A percentile compares a stretch with the other conserved stretches of the same genome.
Conservation (phyloP, 2,797 vertebrate genomes). For the Okamejei kenojei region DNA sequence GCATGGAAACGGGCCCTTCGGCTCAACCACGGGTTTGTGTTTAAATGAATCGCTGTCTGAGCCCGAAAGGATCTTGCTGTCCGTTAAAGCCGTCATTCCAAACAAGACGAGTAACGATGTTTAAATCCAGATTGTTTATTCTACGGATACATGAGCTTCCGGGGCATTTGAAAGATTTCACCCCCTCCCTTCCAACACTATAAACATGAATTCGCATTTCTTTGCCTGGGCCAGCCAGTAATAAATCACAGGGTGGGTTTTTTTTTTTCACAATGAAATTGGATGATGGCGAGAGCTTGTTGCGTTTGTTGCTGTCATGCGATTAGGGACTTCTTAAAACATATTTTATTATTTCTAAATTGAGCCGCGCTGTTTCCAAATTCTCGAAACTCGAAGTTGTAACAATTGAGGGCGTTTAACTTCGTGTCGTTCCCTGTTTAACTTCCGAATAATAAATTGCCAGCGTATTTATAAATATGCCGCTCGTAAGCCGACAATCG, state of each 20-base stretch:
- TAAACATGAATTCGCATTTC: not conserved
- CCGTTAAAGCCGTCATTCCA: conserved; percentile 1
- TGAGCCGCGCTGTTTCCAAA: not conserved
- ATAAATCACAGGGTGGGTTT: conserved; percentile 9
- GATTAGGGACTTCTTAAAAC: not conserved
- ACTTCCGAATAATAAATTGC: not conserved
- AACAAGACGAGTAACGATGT: conserved; percentile 29
- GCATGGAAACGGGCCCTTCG: not conserved
- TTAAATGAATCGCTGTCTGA: not conserved
- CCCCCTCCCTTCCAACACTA: not conserved
- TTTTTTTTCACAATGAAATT: conserved; percentile 7
- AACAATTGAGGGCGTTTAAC: not conserved
- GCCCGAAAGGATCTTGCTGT: not conserved
- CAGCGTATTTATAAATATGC: not conserved
- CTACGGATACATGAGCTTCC: conserved; percentile 33
- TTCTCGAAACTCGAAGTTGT: not conserved
- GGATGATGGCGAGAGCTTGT: not conserved
- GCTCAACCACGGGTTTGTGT: not conserved
- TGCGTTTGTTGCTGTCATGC: not conserved
- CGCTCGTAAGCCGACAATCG: not conserved
- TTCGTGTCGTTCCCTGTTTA: not conserved
- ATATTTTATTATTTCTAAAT: not conserved
- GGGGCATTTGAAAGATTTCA: not conserved
- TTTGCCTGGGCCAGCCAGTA: not conserved
- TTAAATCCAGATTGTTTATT: conserved; percentile 33